A percentile compares a stretch with the other conserved stretches of the same genome.
phyloP scores from a whole-genome alignment of 2,888 invertebrate genomes.

The Acleris laterana region DNA sequence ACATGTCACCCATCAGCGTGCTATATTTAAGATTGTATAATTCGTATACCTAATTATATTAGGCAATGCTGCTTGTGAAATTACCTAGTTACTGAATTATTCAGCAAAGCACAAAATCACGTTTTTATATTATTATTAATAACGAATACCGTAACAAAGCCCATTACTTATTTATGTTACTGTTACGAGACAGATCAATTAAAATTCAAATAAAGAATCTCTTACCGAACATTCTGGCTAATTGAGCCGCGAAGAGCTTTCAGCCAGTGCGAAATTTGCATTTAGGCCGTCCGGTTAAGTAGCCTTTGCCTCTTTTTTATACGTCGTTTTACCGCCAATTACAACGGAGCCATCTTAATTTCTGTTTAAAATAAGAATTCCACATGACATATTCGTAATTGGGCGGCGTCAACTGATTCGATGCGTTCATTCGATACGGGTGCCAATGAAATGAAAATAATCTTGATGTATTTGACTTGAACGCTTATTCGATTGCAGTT shows the following conservation, averaged over 20 bases:
- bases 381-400: conserved; percentile 4
- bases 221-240: conserved; percentile 16
- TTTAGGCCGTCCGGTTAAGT: conserved; percentile 2
- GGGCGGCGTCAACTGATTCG: conserved; percentile 2
- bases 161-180: conserved; percentile 29
- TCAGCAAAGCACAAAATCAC: neutral
- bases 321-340: neutral
- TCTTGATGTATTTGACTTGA: neutral
- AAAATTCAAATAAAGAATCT: conserved; percentile 25
- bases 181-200: conserved; percentile 26
- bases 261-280: conserved; percentile 11
- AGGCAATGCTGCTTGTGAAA: neutral
- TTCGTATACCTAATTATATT: neutral
- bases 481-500: neutral
- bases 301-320: neutral
- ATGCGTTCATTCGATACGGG: neutral
- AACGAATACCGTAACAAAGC: neutral
- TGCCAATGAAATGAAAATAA: conserved; percentile 2
- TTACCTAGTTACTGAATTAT: neutral
- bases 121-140: conserved; percentile 19
- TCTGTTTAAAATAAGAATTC: conserved; percentile 10
- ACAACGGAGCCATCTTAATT: conserved; percentile 6
- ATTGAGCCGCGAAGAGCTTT: conserved; percentile 12
- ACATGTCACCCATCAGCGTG: too few relatives aligned
- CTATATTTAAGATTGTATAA: too few relatives aligned